Conservation (phyloP, 2,113 vertebrate species). For the Microcebus tavaratra region DNA sequence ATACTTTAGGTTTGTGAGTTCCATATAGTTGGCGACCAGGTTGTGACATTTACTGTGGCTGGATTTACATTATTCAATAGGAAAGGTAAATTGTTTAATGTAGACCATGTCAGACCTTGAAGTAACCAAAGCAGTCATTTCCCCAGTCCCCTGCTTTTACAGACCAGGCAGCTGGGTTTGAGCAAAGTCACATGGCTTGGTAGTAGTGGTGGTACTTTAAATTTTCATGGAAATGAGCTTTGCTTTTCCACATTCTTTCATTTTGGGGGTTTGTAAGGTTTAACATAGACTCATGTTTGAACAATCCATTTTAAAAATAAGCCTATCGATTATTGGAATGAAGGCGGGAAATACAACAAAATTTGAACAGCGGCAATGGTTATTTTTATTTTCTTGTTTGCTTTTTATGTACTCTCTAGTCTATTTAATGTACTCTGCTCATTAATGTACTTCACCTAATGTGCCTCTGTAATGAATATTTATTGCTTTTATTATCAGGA, state of each 20-base stretch:
- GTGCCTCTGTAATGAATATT: constrained; percentile 46
- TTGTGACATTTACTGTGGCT: background rate
- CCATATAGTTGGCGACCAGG: background rate
- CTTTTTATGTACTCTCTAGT: constrained; percentile 52
- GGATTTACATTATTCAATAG: background rate
- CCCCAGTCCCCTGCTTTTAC: background rate
- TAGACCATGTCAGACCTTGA: background rate
- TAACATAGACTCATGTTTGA: background rate
- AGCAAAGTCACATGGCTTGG: background rate
- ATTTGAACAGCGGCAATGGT: constrained; percentile 13
- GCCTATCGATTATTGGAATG: constrained; percentile 20
- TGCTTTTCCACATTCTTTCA: background rate
- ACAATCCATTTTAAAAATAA: background rate
- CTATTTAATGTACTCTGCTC: constrained; percentile 59
- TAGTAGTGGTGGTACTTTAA: background rate
- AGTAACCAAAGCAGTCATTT: background rate
- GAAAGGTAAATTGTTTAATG: background rate
- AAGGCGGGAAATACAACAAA: background rate
- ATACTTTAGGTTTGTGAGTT: background rate
- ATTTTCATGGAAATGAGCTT: background rate
- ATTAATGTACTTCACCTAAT: constrained; percentile 68
- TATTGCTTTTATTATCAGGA: constrained; percentile 72
- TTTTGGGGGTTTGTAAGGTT: background rate
- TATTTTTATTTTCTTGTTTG: constrained; percentile 73
- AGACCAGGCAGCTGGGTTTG: background rate